Evolutionary conservation across 2,797 vertebrate species (phyloP), one percentile per base, ranked within the genome.

Genomic region (Sebastes nivosus): DNA sequence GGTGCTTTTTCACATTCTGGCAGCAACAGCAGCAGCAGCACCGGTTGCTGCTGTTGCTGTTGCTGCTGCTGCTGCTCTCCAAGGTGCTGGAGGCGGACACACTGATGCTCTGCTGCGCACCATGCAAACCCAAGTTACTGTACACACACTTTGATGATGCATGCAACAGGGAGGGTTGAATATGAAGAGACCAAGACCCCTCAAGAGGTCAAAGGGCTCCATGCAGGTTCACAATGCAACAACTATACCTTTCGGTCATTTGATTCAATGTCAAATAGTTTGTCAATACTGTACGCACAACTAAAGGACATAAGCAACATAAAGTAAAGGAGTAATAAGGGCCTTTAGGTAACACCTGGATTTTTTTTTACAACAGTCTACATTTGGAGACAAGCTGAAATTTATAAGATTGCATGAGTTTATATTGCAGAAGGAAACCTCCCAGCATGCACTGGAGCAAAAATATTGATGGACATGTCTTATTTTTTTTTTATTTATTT

Each of bases 61-160:
- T 94, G 89, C 5, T 38, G 63, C 67, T 30, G 85, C 61, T 42
- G 14, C 38, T 38, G 81, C 93, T 94, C 88, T 94, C 93, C 92
- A 7, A 13, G 87, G 93, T 94, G 73, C 93, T 93, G 90, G 72
- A 84, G 18, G 38, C 64, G 24, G 67, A 18, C 20, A 6, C 42
- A 22, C 54, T 65, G 36, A 24, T 18, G 29, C 54, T 2, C 60
- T 24, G 67, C 69, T 68, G 75, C 52, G 46, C 77, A 5, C 25
- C 4, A 18, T 1, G 6, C 11, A 20, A 20, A 1, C 25, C 55
- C 32, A 29, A 52, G 42, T 46, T 13, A 29, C 0, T 18, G 16
- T 2, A 7, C 22, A 14, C 61, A 36, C 34, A 64, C 16, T 16
- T 3, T 13, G 14, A 55, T 14, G 22, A 34, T 13, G 7, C 20